Base-by-base conservation (phyloP, 2,113 vertebrate species). In the Corythornis madagascariensis region DNA sequence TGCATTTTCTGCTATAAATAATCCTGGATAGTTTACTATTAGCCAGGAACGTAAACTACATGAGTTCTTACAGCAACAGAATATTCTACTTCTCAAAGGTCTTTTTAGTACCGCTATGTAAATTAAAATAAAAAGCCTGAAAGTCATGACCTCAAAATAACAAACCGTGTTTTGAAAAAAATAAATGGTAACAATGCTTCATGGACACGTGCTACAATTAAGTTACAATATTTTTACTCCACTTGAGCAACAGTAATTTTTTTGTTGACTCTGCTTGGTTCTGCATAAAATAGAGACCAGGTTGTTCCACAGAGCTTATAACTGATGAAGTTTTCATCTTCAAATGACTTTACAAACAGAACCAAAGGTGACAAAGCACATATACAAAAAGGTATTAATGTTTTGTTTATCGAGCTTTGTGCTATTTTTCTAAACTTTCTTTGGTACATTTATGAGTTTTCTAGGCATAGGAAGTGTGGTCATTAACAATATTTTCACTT, bases 121-220 rank as follows among this genome's bases (percentile, higher is more conserved):
- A 84, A 82, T 47, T 12, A 60, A 65, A 31, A 56, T 43, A 33
- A 61, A 31, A 10, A 0, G 0, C 2, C 3, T 3, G 4, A 6
- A 65, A 47, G 70, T 72, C 25, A 83, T 33, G 48, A 86, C 25
- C 29, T 57, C n/a, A 74, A 90, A 80, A 38, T 63, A 80, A 67
- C 22, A 9, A 65, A 13, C 6, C 63, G 8, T 52, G 60, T 52
- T 92, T 70, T 55, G 28, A 33, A 56, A n/a, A 50, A 20, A 79
- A 40, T 8, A 12, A 60, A 40, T 4, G 2, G 6, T 53, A 63
- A 52, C 11, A 24, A 35, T 56, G 16, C 31, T 72, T 67, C 52
- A 45, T 35, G 57, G 33, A 57, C 43, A 86, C 0, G 8, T 24
- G 11, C 26, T 78, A 71, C n/a, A 83, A 57, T 16, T 83, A 45